phyloP scores from a whole-genome alignment of 2,797 vertebrate genomes.

The Vultur gryphus region DNA sequence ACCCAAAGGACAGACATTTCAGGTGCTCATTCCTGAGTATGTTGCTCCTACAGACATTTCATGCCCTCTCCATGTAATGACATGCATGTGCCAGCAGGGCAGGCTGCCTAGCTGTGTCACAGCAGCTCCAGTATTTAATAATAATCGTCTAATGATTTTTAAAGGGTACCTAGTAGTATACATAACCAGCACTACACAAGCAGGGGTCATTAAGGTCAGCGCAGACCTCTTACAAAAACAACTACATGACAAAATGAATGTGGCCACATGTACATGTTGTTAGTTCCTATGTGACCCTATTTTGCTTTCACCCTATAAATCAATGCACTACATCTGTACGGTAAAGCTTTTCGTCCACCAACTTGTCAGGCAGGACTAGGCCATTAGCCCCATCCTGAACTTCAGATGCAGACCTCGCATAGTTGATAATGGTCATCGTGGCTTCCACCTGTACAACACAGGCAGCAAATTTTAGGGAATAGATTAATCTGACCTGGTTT shows the following conservation, averaged over 20 bases:
- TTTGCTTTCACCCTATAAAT: background rate
- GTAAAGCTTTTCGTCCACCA: background rate
- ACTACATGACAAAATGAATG: background rate
- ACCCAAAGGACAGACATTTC: background rate
- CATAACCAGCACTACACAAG: background rate
- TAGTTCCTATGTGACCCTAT: background rate
- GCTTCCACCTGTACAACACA: background rate
- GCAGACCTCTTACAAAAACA: background rate
- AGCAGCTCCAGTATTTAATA: background rate
- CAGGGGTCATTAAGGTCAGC: background rate
- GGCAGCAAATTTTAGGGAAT: background rate
- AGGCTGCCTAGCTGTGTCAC: background rate
- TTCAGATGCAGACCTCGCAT: background rate
- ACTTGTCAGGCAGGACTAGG: background rate
- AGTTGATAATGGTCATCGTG: background rate
- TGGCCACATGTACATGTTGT: background rate
- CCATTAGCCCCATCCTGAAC: background rate
- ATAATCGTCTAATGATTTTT: background rate
- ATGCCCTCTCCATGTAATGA: background rate
- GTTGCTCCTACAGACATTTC: background rate
- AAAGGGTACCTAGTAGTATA: background rate
- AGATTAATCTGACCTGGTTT: background rate
- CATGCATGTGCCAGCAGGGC: background rate
- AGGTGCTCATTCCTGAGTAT: background rate
- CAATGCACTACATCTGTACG: accelerated